Evolutionary conservation across 2,888 invertebrate genomes (phyloP), one percentile per base, ranked within the genome.

Genomic region (Drosophila diplacantha): DNA sequence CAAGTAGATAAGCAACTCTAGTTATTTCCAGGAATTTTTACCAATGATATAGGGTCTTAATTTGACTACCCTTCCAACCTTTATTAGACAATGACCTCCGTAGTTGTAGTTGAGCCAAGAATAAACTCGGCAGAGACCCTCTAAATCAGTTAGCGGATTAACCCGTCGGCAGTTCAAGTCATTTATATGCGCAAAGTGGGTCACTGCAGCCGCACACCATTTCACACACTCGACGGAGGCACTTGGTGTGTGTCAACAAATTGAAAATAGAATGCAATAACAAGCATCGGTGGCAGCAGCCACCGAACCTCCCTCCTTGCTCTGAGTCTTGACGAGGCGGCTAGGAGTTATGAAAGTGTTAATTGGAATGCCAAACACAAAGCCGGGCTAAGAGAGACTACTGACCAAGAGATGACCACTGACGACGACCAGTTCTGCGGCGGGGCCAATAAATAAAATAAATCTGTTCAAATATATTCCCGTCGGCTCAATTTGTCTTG

Each of bases 381-480:
- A 41, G 41, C 52, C 18, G 35, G n/a, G 47, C 35, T 54, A 64
- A 65, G 29, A 18, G 43, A 2, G 16, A 12, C 26, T 26, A 26
- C 66, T 59, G 43, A 34, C 46, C 34, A 24, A 55, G 34, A 47
- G 39, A 35, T 43, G 55, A 54, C 20, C 55, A 51, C 53, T 71
- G 69, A 60, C 67, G 67, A 62, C 67, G 54, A 54, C 52, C 55
- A 66, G 57, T 53, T 46, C 62, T 56, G 50, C 55, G 68, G 43
- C 43, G 54, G 55, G 55, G 57, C 61, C 66, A 74, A 83, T 81
- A 74, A 83, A 78, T 74, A 74, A 81, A 57, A 75, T 39, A 73
- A 75, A 81, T 75, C 65, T 67, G 58, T 65, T 68, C 54, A 69
- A 69, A 63, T 64, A 82, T 57, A 71, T 68, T 46, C 41, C 55